Evolutionary conservation across 2,888 invertebrate species (phyloP).

Genomic region (Biston stratarius): DNA sequence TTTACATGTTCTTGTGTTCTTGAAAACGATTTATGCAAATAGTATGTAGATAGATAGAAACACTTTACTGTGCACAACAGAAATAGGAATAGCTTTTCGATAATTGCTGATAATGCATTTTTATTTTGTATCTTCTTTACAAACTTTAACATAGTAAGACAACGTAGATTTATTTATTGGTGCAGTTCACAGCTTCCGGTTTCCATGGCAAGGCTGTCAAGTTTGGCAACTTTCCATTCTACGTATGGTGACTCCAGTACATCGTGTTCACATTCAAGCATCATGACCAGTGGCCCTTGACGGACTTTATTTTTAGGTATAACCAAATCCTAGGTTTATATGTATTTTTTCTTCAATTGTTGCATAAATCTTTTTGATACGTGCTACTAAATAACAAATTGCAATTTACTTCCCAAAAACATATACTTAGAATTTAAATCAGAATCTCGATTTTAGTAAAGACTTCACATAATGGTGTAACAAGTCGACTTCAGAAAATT

Average conservation of each 20-base stretch:
- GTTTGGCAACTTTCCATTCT: conserved; percentile 45
- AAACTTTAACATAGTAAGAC: background rate
- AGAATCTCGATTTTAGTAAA: no score
- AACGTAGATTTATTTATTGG: conserved; percentile 9
- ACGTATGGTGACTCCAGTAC: conserved; percentile 24
- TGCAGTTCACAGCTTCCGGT: conserved; percentile 18
- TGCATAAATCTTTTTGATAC: background rate
- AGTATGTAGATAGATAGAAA: no score
- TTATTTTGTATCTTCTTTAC: no score
- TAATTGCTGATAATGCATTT: no score
- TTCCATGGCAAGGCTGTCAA: conserved; percentile 36
- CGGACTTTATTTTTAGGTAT: conserved; percentile 8
- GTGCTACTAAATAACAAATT: no score
- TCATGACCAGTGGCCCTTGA: conserved; percentile 7
- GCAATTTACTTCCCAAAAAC: no score
- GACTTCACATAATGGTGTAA: no score
- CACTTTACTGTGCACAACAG: no score
- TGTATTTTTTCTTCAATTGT: background rate
- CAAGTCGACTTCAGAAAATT: background rate
- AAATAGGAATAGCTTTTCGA: no score
- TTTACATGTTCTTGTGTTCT: no score
- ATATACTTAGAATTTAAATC: no score
- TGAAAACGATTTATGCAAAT: no score
- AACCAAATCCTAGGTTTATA: background rate
- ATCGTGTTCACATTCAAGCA: conserved; percentile 27